Base-by-base conservation (phyloP, 2,797 vertebrate species). In the Helostoma temminkii region DNA sequence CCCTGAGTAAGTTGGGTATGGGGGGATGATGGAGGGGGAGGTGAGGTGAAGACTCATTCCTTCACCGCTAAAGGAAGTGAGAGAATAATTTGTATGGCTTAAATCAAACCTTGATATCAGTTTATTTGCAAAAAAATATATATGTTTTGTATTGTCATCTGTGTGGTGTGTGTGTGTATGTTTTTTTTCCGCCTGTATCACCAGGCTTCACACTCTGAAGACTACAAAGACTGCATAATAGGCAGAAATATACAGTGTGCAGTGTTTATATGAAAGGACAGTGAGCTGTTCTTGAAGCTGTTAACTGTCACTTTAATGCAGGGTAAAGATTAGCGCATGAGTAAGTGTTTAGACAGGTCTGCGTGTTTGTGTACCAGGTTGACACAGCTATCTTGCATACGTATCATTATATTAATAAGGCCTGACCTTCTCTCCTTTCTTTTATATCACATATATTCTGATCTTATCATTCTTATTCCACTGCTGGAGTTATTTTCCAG, bases 231-330 rank as follows among this genome's bases (percentile, higher is more conserved):
- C n/a, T n/a, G 18, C 45, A 49, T 65, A 69, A 84, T 66, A 67
- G 50, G 49, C 42, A 62, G 12, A 46, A n/a, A 32, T 26, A 47
- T 26, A 66, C 42, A 36, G 16, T 11, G 30, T 32, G 9, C 10
- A 34, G 28, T 57, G 32, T 82, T 68, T 71, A 71, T 74, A 30
- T 57, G 48, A 71, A 71, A 76, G 49, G 71, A 74, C 76, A 81
- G 54, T 42, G 66, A 64, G 74, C 34, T 21, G 71, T 82, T 83
- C 77, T 84, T 87, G 83, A 76, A 85, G 71, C 76, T 82, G 71
- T 37, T 73, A 63, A 70, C 71, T 80, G 76, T 81, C 77, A 59
- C 79, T 84, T 87, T 78, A 78, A 82, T 69, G 45, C 28, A 32
- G n/a, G 73, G 74, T 82, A 49, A 65, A 82, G 65, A 67, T 76